Evolutionary conservation across 1,140 invertebrate genomes (phyloP).

Genomic region (Drosophila suzukii): DNA sequence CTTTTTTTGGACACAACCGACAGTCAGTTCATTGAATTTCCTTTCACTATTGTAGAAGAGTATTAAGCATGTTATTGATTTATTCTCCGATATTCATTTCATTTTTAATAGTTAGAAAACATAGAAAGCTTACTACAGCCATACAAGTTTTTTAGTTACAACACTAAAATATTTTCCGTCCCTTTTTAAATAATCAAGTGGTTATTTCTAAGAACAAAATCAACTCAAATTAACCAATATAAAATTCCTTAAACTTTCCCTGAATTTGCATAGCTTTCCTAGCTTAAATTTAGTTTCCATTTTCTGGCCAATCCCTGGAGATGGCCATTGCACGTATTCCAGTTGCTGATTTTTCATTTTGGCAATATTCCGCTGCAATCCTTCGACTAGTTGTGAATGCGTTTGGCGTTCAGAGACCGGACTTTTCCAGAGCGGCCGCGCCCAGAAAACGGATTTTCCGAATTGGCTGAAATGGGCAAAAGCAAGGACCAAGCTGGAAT

Average conservation of each 20-base stretch:
- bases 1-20: too few species aligned
- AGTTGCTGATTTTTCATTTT: constrained; percentile 24
- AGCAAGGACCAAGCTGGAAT: constrained; percentile 1
- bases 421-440: constrained; percentile 42
- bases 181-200: too few species aligned
- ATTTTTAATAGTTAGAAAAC: too few species aligned
- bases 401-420: constrained; percentile 27
- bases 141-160: too few species aligned
- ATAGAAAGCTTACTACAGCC: too few species aligned
- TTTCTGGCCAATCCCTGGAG: constrained; percentile 9
- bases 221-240: not conserved
- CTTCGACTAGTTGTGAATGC: constrained; percentile 47
- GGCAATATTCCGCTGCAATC: constrained; percentile 44
- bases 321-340: constrained; percentile 23
- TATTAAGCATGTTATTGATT: too few species aligned
- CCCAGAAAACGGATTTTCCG: constrained; percentile 42
- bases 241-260: constrained; percentile 12
- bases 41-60: too few species aligned
- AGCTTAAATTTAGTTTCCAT: constrained; percentile 1
- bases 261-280: constrained; percentile 14
- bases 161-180: too few species aligned
- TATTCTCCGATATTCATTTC: too few species aligned
- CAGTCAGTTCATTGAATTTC: too few species aligned
- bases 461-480: constrained; percentile 10
- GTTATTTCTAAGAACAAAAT: not conserved